Percentiles rank a stretch among this genome's conserved stretches.
Evolutionary conservation across 2,113 vertebrate species (phyloP).

Genomic region (Phylloscopus whistleri): DNA sequence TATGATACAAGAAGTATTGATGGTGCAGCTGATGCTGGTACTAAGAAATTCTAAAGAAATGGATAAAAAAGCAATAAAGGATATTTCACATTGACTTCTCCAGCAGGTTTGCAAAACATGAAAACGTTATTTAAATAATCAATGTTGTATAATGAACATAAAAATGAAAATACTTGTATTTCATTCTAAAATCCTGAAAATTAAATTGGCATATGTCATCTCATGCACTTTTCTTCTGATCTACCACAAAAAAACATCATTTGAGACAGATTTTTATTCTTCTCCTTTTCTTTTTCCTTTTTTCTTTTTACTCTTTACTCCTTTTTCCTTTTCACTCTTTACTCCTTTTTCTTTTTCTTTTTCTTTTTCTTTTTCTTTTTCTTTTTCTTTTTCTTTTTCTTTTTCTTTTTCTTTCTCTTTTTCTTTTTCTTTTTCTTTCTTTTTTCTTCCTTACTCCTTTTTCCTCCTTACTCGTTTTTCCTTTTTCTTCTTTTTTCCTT

Average conservation of each 20-base stretch:
- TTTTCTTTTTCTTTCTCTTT: too few relatives aligned
- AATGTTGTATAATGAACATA: not conserved
- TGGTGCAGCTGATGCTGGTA: not conserved
- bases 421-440: fast-evolving
- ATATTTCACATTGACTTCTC: not conserved
- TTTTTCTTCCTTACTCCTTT: too few relatives aligned
- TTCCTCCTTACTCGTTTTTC: too few relatives aligned
- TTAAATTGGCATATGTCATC: not conserved
- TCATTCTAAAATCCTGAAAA: not conserved
- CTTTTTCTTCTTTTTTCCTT: fast-evolving
- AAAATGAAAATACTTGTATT: not conserved
- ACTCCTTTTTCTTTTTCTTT: fast-evolving
- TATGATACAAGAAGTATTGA: not conserved
- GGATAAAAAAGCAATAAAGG: not conserved
- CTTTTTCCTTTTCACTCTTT: not conserved
- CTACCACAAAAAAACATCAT: not conserved
- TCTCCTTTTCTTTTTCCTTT: fast-evolving
- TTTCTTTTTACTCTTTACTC: too few relatives aligned
- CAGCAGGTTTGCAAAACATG: not conserved
- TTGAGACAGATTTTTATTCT: fast-evolving
- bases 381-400: too few relatives aligned
- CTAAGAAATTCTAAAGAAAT: not conserved
- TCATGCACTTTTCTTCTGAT: not conserved
- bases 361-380: fast-evolving
- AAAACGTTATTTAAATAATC: not conserved